phyloP scores from a whole-genome alignment of 2,888 invertebrate genomes.

The Erynnis tages region DNA sequence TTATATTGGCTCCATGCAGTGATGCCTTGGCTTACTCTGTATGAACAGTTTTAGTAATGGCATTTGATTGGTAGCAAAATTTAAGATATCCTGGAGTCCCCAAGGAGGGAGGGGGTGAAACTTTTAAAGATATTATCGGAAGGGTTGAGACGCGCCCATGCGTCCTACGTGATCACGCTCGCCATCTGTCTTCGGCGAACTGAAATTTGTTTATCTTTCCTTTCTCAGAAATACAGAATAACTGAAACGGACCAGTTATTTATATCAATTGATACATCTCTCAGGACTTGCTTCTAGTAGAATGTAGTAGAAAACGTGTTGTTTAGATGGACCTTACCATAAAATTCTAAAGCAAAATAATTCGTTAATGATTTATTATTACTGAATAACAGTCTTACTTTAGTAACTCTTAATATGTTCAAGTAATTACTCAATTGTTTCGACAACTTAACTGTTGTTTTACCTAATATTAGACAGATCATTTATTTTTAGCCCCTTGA shows the following conservation, averaged over 20 bases:
- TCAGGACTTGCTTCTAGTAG: no score
- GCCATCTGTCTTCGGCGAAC: constrained; percentile 74
- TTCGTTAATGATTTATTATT: no score
- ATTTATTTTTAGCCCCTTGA: no score
- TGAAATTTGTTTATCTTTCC: constrained; percentile 66
- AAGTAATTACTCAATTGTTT: no score
- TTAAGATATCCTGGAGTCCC: constrained; percentile 57
- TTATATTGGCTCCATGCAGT: no score
- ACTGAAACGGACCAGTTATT: background rate
- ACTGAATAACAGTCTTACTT: background rate
- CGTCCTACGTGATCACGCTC: constrained; percentile 70
- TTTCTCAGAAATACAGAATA: constrained; percentile 17
- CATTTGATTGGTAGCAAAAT: constrained; percentile 72
- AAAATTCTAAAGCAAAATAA: no score
- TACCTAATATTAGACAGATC: no score
- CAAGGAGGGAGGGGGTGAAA: constrained; percentile 54
- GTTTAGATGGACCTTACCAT: no score
- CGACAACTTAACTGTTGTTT: no score
- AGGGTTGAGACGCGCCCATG: constrained; percentile 66
- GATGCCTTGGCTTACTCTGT: no score
- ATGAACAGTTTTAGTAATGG: constrained; percentile 44
- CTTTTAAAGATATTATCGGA: constrained; percentile 82
- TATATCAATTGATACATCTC: background rate
- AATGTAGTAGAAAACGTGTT: no score
- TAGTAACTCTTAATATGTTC: no score